Base-by-base conservation (phyloP, 2,888 invertebrate genomes). In the Schizaphis graminum region DNA sequence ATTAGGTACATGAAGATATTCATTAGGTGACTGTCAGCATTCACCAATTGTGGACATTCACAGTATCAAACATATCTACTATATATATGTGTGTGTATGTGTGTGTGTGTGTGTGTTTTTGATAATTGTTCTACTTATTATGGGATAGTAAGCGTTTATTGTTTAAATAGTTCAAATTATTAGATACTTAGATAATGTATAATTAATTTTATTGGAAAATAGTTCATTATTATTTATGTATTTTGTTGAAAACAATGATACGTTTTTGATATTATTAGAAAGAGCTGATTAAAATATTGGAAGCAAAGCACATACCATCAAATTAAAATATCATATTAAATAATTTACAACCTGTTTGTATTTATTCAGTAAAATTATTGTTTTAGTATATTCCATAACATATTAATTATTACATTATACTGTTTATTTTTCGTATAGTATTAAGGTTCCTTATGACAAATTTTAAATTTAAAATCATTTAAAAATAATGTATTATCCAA, bases 131-230 rank as follows among this genome's bases (percentile, higher is more conserved):
- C 16, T n/a, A n/a, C n/a, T 77, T 1, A 7, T 77, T n/a, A 4
- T 13, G 13, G 11, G 3, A 61, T n/a, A 5, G 5, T 67, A 16
- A 67, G 16, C 53, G 16, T 53, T n/a, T n/a, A n/a, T n/a, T n/a
- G n/a, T n/a, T 53, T 21, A 21, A 16, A 16, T 67, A 67, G 5
- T 4, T 67, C n/a, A 67, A 67, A 67, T n/a, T 5, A 16, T 67
- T n/a, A n/a, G 16, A n/a, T 28, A 4, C 4, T 1, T 67, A 13
- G 11, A 1, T 1, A n/a, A 5, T n/a, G 16, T 5, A 4, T 5
- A 16, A 1, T n/a, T n/a, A 1, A n/a, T 67, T 67, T 67, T 1
- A n/a, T 67, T 4, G n/a, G 7, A 16, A 67, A 67, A 67, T 67
- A n/a, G n/a, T n/a, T 67, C 16, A n/a, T 5, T n/a, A 5, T n/a